A percentile compares a stretch with the other conserved stretches of the same genome.
These are phyloP conservation scores for Campylomormyrus numenius DNA, from an alignment of 2,113 vertebrate genomes.

Conservation along the genomic window DNA sequence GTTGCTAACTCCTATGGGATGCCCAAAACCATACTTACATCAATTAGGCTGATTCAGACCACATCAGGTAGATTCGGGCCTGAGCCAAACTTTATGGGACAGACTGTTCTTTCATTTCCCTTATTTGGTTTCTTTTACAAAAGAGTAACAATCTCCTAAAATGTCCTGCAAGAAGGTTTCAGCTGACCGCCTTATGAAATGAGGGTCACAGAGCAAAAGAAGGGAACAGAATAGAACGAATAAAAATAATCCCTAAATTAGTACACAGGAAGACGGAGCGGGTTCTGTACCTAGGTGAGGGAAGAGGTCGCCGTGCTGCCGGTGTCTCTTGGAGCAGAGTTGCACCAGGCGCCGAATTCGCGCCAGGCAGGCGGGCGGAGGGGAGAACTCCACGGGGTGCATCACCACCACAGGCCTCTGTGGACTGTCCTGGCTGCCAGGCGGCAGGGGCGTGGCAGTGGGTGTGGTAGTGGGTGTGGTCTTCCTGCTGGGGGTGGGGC, in stretches of 20 bases:
- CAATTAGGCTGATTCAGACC: not conserved
- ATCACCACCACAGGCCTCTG: conserved; percentile 59
- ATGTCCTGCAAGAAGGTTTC: not conserved
- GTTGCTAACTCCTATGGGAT: not conserved
- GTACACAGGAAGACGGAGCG: not conserved
- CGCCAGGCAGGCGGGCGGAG: conserved; percentile 64
- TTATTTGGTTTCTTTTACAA: not conserved
- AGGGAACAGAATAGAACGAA: not conserved
- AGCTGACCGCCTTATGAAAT: not conserved
- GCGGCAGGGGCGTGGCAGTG: not conserved
- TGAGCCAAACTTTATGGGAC: not conserved
- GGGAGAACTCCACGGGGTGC: conserved; percentile 66
- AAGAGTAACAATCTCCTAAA: not conserved
- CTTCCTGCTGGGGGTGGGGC: conserved; percentile 62
- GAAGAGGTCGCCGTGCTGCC: conserved; percentile 70
- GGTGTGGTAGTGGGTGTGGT: conserved; percentile 25
- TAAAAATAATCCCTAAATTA: not conserved
- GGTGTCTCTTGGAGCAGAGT: conserved; percentile 70
- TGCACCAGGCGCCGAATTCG: conserved; percentile 76
- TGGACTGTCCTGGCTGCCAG: conserved; percentile 27
- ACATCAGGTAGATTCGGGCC: not conserved
- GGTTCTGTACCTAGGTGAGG: conserved; percentile 70
- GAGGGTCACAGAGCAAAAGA: not conserved
- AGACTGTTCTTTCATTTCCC: not conserved
- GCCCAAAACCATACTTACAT: not conserved